phyloP scores from a whole-genome alignment of 2,797 vertebrate genomes.

The Notamacropus eugenii region DNA sequence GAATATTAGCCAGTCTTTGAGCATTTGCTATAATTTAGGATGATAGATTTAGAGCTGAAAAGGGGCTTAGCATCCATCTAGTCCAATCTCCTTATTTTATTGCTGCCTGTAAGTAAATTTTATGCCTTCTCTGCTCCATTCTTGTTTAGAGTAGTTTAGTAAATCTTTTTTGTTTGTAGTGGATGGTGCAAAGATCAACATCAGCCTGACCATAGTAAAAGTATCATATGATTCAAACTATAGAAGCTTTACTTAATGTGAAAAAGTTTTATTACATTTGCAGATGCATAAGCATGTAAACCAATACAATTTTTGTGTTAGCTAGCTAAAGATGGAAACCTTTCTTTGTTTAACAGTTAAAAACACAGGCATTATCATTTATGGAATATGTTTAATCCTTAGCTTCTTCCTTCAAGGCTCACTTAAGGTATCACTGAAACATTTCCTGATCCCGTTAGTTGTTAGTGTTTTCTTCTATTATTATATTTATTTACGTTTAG shows the following conservation, averaged over 20 bases:
- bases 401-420: neutral
- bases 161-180: neutral
- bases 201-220: neutral
- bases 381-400: neutral
- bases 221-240: neutral
- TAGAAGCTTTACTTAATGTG: neutral
- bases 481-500: neutral
- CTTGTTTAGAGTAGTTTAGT: neutral
- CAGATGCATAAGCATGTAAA: neutral
- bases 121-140: neutral
- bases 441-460: neutral
- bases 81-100: neutral
- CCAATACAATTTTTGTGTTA: neutral
- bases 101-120: neutral
- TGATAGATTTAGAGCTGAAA: neutral
- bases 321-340: neutral
- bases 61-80: neutral
- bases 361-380: neutral
- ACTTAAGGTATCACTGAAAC: neutral
- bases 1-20: neutral
- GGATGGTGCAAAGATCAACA: neutral
- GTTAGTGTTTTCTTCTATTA: neutral
- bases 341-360: neutral
- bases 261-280: neutral
- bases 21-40: neutral